Evolutionary conservation across 2,797 vertebrate species (phyloP), one percentile per base, ranked within the genome.

Genomic region (Coluber constrictor): DNA sequence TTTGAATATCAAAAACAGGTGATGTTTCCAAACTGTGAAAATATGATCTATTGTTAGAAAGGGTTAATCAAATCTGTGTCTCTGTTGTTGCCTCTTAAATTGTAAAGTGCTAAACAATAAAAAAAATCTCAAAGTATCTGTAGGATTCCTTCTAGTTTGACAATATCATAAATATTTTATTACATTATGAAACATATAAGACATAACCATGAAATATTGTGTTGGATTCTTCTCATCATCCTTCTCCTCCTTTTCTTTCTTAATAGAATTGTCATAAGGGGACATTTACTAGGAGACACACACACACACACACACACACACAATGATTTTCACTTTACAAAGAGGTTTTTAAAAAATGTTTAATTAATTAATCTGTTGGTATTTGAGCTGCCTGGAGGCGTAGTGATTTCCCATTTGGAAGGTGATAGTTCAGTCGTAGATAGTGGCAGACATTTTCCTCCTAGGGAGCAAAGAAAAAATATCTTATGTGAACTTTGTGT

Each of bases 1-100:
- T 29, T 95, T 93, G 70, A 96, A 94, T 86, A 86, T 93, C 90
- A 96, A 95, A 1, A 12, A 94, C 27, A 93, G 79, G 95, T 95
- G 94, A 93, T 27, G 12, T 32, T 60, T 89, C 25, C n/a, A 27
- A 89, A 16, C 7, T 32, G 20, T 15, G 32, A 60, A 87, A 90
- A n/a, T 55, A 8, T 63, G 51, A 60, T 23, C 32, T 37, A 56
- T 91, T 89, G 54, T 89, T 88, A 55, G n/a, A 32, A 61, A 91
- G 29, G 29, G 18, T 37, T 57, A 1, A 11, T 8, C 57, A 20
- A 1, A 86, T 66, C 10, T 83, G 83, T 92, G 15, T n/a, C 61
- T 92, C 27, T 90, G 20, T 13, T 88, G 9, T 54, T 59, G 27
- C 18, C 3, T 23, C 8, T 54, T 79, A 51, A 27, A 25, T 56